A percentile compares a stretch with the other conserved stretches of the same genome.
phyloP scores from a whole-genome alignment of 2,888 invertebrate species.

The Drosophila picticornis region DNA sequence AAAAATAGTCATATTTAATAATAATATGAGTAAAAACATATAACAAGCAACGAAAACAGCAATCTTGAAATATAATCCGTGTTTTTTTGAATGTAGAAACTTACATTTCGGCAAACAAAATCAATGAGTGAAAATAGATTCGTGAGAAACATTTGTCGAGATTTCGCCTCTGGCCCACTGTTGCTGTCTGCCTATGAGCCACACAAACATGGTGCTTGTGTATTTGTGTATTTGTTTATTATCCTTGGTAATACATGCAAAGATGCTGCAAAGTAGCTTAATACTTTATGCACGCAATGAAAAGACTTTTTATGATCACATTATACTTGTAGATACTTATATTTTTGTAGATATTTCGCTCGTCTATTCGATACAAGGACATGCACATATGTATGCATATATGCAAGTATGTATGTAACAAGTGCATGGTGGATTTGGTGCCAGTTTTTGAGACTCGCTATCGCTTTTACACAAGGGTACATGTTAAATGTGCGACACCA shows the following conservation, averaged over 20 bases:
- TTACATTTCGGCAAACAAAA: neutral
- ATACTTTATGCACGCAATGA: constrained; percentile 83
- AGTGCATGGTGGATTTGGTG: constrained; percentile 19
- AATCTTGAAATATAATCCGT: neutral
- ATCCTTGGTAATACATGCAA: constrained; percentile 79
- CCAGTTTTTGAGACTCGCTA: constrained; percentile 39
- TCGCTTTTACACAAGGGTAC: constrained; percentile 76
- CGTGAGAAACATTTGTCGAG: neutral
- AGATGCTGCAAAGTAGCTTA: constrained; percentile 83
- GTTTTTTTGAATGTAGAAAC: neutral
- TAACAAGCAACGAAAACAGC: neutral
- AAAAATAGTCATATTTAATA: neutral
- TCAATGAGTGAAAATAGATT: neutral
- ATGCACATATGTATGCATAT: constrained; percentile 12
- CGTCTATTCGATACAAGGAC: constrained; percentile 63
- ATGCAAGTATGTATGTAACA: constrained; percentile 1
- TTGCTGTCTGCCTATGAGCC: constrained; percentile 31
- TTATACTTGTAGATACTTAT: constrained; percentile 80
- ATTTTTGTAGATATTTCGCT: constrained; percentile 65
- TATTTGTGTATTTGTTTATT: constrained; percentile 70
- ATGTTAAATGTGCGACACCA: constrained; percentile 72
- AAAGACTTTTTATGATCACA: constrained; percentile 83
- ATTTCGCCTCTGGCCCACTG: constrained; percentile 33
- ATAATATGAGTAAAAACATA: neutral
- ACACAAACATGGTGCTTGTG: constrained; percentile 12